A percentile compares a stretch with the other conserved stretches of the same genome.
Evolutionary conservation across 2,113 vertebrate species (phyloP).

Genomic region (Lagopus muta): DNA sequence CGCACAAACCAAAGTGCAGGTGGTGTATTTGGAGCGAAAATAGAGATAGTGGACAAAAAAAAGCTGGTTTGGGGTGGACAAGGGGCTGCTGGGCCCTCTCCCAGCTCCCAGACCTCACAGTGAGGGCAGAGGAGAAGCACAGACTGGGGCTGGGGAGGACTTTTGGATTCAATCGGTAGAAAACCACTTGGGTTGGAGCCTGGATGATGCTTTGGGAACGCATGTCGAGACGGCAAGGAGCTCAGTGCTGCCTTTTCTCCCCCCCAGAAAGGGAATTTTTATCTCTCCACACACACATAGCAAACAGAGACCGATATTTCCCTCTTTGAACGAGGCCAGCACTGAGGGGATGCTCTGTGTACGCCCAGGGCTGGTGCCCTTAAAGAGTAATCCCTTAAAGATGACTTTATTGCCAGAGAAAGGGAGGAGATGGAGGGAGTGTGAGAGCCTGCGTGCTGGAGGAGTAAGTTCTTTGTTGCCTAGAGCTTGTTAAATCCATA

Average conservation of each 20-base stretch:
- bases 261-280: background rate
- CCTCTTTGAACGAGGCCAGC: background rate
- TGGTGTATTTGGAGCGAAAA: background rate
- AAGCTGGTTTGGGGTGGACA: background rate
- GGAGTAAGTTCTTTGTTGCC: constrained; percentile 64
- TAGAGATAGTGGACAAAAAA: rapidly evolving
- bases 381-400: constrained; percentile 45
- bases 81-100: background rate
- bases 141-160: background rate
- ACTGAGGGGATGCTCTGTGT: no score
- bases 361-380: constrained; percentile 11
- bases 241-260: background rate
- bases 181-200: background rate
- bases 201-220: background rate
- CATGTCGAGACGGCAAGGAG: background rate
- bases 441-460: constrained; percentile 30
- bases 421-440: constrained; percentile 13
- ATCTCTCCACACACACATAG: background rate
- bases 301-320: background rate
- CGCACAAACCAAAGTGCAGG: rapidly evolving
- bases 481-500: constrained; percentile 72
- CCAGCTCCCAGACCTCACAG: rapidly evolving
- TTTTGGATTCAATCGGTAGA: no score
- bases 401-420: background rate
- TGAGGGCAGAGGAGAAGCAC: background rate